These are phyloP conservation scores for Calliphora vomitoria DNA, from an alignment of 2,888 invertebrate species.

Conservation along the genomic window DNA sequence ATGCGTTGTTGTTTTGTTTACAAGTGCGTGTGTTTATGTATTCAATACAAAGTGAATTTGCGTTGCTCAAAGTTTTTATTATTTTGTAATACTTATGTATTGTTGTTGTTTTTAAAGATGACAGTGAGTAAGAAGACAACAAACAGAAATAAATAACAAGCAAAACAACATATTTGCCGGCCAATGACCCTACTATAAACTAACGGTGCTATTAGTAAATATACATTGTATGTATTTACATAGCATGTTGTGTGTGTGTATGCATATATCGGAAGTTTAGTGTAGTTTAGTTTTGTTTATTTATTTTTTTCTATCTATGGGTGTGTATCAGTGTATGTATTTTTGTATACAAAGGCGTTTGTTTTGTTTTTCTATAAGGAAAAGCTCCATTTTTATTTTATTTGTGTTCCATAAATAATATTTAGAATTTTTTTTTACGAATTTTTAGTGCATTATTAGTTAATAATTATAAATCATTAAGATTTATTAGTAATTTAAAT, in stretches of 20 bases:
- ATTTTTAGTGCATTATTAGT: background rate
- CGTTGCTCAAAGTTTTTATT: constrained; percentile 14
- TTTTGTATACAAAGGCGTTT: background rate
- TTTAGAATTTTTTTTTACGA: background rate
- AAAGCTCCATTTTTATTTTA: background rate
- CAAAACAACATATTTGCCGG: constrained; percentile 43
- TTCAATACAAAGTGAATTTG: background rate
- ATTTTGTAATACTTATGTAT: background rate
- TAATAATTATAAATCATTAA: too few relatives aligned
- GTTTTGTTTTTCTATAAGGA: background rate
- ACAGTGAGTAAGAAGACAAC: constrained; percentile 10
- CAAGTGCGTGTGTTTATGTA: constrained; percentile 17
- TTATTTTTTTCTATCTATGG: background rate
- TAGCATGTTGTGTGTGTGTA: background rate
- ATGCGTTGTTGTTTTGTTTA: constrained; percentile 23
- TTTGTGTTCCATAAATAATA: background rate
- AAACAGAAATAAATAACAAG: constrained; percentile 8
- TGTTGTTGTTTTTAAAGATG: constrained; percentile 23
- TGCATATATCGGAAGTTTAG: background rate
- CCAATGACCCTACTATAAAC: constrained; percentile 48
- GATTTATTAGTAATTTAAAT: background rate
- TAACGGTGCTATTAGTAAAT: constrained; percentile 19
- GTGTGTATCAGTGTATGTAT: background rate
- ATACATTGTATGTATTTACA: background rate
- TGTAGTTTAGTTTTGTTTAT: constrained; percentile 7